Conservation (phyloP, 2,113 vertebrate species). For the Brevimyrus niger region DNA sequence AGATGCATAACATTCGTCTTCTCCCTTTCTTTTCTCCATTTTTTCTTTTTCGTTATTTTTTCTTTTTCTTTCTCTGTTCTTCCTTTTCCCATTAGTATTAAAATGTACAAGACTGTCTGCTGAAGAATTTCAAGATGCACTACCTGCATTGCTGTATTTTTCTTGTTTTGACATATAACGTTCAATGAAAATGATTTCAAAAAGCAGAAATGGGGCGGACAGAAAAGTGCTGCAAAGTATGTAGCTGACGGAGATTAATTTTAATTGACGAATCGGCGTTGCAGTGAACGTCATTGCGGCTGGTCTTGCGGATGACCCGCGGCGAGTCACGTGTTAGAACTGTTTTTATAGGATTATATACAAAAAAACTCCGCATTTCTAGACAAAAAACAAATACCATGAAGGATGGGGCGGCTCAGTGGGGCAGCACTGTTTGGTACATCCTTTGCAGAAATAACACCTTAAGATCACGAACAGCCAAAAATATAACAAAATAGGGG, state of each 20-base stretch:
- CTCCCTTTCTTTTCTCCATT: neutral
- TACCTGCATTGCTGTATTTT: neutral
- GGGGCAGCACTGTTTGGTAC: neutral
- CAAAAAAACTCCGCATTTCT: neutral
- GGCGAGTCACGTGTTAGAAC: neutral
- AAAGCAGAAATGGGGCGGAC: neutral
- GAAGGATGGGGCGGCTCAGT: neutral
- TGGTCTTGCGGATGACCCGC: neutral
- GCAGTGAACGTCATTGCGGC: neutral
- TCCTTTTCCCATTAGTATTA: neutral
- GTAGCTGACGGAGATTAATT: neutral
- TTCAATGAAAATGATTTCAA: neutral
- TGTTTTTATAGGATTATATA: neutral
- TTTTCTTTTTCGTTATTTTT: neutral
- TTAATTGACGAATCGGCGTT: neutral
- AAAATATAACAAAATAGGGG: neutral
- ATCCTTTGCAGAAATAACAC: neutral
- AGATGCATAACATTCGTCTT: neutral
- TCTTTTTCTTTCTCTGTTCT: neutral
- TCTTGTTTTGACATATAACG: neutral
- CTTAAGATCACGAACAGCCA: neutral
- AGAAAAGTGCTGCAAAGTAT: neutral
- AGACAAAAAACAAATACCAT: neutral
- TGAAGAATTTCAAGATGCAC: neutral
- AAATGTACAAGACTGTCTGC: neutral